A percentile compares a stretch with the other conserved stretches of the same genome.
These are phyloP conservation scores for Echeneis naucrates DNA, from an alignment of 2,797 vertebrate genomes.

Conservation along the genomic window DNA sequence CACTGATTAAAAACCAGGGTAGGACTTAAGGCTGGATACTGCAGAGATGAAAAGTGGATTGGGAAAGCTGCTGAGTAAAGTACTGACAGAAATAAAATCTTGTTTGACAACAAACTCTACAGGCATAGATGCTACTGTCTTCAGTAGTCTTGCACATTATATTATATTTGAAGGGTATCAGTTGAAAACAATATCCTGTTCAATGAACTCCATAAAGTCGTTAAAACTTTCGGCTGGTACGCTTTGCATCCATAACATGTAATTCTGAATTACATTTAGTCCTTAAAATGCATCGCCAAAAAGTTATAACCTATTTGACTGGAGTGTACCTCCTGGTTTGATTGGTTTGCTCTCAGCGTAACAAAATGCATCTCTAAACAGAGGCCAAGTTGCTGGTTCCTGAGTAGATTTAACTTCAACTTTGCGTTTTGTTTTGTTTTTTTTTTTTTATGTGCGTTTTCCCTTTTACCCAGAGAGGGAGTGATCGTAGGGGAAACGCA, in stretches of 20 bases:
- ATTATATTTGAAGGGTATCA: neutral
- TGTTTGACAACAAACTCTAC: constrained; percentile 6
- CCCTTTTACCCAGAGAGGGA: neutral
- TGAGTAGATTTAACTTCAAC: no score
- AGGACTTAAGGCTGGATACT: constrained; percentile 48
- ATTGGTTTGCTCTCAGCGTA: neutral
- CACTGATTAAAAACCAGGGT: constrained; percentile 41
- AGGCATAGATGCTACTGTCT: neutral
- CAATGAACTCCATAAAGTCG: neutral
- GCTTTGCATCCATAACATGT: neutral
- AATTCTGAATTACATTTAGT: neutral
- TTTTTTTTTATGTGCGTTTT: neutral
- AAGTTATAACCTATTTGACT: neutral
- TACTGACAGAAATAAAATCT: constrained; percentile 25
- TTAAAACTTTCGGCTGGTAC: neutral
- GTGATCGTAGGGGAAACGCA: constrained; percentile 7
- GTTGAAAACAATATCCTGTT: neutral
- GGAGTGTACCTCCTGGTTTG: neutral
- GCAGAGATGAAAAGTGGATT: constrained; percentile 45
- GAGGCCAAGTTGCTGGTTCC: no score
- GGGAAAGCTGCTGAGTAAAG: constrained; percentile 17
- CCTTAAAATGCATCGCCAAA: neutral
- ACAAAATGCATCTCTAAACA: no score
- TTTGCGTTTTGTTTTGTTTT: no score
- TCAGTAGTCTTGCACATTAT: no score